Evolutionary conservation across 1,140 invertebrate genomes (phyloP), one percentile per base, ranked within the genome.

Genomic region (Panagrolaimus sp.): DNA sequence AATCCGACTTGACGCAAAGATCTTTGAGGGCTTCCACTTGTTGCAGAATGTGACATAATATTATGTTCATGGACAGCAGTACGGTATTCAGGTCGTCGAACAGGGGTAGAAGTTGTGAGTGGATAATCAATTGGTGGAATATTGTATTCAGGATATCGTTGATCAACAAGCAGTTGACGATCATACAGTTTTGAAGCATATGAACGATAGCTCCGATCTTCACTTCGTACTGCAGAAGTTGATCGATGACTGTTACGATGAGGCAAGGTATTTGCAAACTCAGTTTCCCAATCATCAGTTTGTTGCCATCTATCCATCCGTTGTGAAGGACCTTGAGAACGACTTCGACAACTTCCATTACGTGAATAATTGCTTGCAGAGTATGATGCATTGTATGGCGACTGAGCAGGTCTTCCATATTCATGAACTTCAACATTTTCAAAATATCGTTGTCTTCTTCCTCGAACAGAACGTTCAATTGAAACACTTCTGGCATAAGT

Each of bases 401-500:
- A 7, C 7, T 2, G 2, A 7, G 32, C 32, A 21, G 52, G 52
- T 26, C 21, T 21, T 58, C 52, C 52, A 21, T 58, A 28, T 58
- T 58, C 52, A 58, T 58, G 52, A 17, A 58, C 28, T 58, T 58
- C 52, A 58, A 58, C 28, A 58, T 58, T 58, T 28, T 58, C 52
- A 58, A n/a, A 28, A 28, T 21, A 58, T 12, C 52, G 52, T 58
- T 58, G 52, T 10, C 52, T 21, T 12, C 52, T 21, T 4, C 52
- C 52, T 1, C 8, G 52, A 1, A 58, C 52, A 17, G 52, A n/a
- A 17, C 52, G 52, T n/a, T 58, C 52, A 21, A 58, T 28, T n/a
- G 52, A 26, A 21, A 58, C 28, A 14, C 28, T 21, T 21, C 52
- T 12, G 0, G 52, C 52, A 58, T 58, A 58, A 0, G 52, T 58